Evolutionary conservation across 1,140 invertebrate species (phyloP), one percentile per base, ranked within the genome.

Genomic region (Gonatopus flavifemur): DNA sequence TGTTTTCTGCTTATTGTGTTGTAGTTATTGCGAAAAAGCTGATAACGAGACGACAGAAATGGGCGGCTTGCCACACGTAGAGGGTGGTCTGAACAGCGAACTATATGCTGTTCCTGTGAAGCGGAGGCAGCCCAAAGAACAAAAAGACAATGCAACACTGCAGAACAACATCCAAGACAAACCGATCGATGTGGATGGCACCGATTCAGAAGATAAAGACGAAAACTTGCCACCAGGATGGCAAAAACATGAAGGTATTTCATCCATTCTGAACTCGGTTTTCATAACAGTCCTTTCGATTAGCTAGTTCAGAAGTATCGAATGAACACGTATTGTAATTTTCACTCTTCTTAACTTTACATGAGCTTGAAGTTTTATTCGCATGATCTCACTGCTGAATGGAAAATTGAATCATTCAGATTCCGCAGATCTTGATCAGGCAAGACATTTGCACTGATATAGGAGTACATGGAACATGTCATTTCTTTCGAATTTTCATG

Each of bases 211-310:
- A 49, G 74, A 76, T 51, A 76, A 78, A 57, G 77, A 77, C 21
- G 79, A 80, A 52, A 73, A 79, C 51, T 72, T 95, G 55, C 93
- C 93, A 1, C 81, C 86, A 1, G 93, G 93, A 2, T 96, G 93
- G 93, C 92, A 96, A 76, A 90, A 88, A 76, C 92, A 95, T 79
- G 93, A 96, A 84, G 93, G 91, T 92, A 72, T 12, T 36, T 16
- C n/a, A n/a, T n/a, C n/a, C n/a, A n/a, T n/a, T n/a, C n/a, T n/a
- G n/a, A n/a, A n/a, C n/a, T n/a, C n/a, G n/a, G n/a, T n/a, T n/a
- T n/a, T n/a, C n/a, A n/a, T n/a, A n/a, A n/a, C n/a, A n/a, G n/a
- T n/a, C n/a, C n/a, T n/a, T n/a, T n/a, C n/a, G n/a, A n/a, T n/a
- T n/a, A n/a, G n/a, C n/a, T n/a, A n/a, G n/a, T n/a, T n/a, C n/a